Evolutionary conservation across 2,113 vertebrate species (phyloP), one percentile per base, ranked within the genome.

Genomic region (Lampris incognitus): DNA sequence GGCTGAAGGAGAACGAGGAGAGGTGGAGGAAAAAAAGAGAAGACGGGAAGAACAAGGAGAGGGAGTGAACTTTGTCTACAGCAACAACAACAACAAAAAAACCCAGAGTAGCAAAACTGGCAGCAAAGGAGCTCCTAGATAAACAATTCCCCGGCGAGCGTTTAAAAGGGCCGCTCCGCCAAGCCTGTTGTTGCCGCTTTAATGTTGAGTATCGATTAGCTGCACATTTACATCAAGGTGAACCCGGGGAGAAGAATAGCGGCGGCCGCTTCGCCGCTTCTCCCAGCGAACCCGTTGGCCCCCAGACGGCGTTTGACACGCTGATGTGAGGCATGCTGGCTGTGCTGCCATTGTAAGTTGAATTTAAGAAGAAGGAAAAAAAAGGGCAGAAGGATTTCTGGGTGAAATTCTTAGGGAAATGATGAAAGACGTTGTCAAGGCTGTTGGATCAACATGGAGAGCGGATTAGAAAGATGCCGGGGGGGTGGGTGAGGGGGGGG

Each of bases 181-280:
- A 66, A 38, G 44, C 61, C 81, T 62, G 69, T 81, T 89, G 81
- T 89, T 83, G 9, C 79, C 56, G 57, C 78, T 82, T 63, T 83
- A 85, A 83, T 80, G 76, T 75, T 64, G 71, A 52, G 39, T 89
- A 92, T 92, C 88, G 89, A 93, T 92, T 90, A 80, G 78, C 57
- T 74, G 79, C 79, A 81, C 80, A 83, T 90, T 92, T 89, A 81
- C 80, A 89, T 93, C 84, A 89, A 92, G 85, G 87, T 88, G 90
- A 92, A 86, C 75, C 78, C 77, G 64, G 11, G 24, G 68, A 71
- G 11, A 24, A 67, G 62, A 71, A 69, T 68, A 65, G 54, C 67
- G 49, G 77, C 11, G 41, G 6, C 52, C 13, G 50, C 24, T 57
- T 48, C 50, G 55, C 50, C 69, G 52, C 7, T 37, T 69, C 77